These are phyloP conservation scores for Allophyes oxyacanthae DNA, from an alignment of 2,888 invertebrate species.

Conservation along the genomic window DNA sequence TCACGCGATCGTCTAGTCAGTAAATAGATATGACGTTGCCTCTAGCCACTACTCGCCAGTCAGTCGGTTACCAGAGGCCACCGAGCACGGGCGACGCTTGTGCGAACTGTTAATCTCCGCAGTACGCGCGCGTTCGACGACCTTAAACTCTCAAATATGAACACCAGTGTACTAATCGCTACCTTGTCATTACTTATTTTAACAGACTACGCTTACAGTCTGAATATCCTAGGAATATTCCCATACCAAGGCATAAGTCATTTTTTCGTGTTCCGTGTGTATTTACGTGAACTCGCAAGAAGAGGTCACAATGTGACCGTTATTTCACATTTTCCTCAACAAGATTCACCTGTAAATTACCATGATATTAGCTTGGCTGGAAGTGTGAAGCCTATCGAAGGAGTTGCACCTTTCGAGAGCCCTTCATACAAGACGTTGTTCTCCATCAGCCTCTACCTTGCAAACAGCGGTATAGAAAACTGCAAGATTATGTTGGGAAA, in stretches of 20 bases:
- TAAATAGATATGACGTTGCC: not conserved
- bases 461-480: conserved; percentile 64
- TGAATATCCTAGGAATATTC: conserved; percentile 91
- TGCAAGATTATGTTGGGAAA: conserved; percentile 78
- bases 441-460: conserved; percentile 58
- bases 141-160: conserved; percentile 57
- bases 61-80: conserved; percentile 32
- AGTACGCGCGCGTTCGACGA: conserved; percentile 6
- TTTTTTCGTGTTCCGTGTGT: conserved; percentile 90
- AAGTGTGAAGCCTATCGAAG: conserved; percentile 63
- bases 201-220: conserved; percentile 50
- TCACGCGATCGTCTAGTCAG: not conserved
- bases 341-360: conserved; percentile 86
- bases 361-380: conserved; percentile 88
- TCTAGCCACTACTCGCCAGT: not conserved
- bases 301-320: conserved; percentile 92
- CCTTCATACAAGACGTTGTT: conserved; percentile 67
- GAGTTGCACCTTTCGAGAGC: conserved; percentile 61
- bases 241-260: conserved; percentile 92
- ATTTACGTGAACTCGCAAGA: conserved; percentile 89
- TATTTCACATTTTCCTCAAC: conserved; percentile 90
- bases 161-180: conserved; percentile 44
- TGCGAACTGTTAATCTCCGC: not conserved
- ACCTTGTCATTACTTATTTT: conserved; percentile 56
- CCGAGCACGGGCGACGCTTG: conserved; percentile 6